Evolutionary conservation across 2,888 invertebrate species (phyloP).

Genomic region (Melipona beecheii): DNA sequence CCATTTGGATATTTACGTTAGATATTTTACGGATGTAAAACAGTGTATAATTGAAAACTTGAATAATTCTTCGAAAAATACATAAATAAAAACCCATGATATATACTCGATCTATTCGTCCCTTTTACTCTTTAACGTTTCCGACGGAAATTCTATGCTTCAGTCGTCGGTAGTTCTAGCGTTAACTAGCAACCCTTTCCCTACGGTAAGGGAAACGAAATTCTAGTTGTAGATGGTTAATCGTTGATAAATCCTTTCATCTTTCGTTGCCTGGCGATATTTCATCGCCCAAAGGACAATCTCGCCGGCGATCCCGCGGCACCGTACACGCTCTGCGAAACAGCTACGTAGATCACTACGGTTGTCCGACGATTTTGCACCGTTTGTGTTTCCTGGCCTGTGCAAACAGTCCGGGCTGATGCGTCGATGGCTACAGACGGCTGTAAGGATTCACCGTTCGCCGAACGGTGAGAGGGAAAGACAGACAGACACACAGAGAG

Average conservation of each 20-base stretch:
- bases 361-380: constrained; percentile 47
- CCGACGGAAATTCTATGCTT: no score
- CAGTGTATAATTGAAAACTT: no score
- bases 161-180: no score
- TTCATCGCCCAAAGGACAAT: constrained; percentile 40
- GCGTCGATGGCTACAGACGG: constrained; percentile 44
- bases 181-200: no score
- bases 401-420: constrained; percentile 46
- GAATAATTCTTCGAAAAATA: no score
- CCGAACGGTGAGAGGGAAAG: constrained; percentile 4
- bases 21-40: no score
- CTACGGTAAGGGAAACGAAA: no score
- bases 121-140: no score
- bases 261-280: neutral
- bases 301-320: constrained; percentile 41
- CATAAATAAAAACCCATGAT: no score
- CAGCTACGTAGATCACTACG: constrained; percentile 30
- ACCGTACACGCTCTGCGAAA: constrained; percentile 24
- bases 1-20: no score
- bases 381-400: constrained; percentile 48
- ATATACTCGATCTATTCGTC: no score
- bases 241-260: neutral
- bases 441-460: constrained; percentile 45
- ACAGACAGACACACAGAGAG: constrained; percentile 14
- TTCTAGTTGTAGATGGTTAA: no score